Percentiles rank a stretch among this genome's conserved stretches.
Evolutionary conservation across 2,888 invertebrate species (phyloP).

Genomic region (Phortica magna): DNA sequence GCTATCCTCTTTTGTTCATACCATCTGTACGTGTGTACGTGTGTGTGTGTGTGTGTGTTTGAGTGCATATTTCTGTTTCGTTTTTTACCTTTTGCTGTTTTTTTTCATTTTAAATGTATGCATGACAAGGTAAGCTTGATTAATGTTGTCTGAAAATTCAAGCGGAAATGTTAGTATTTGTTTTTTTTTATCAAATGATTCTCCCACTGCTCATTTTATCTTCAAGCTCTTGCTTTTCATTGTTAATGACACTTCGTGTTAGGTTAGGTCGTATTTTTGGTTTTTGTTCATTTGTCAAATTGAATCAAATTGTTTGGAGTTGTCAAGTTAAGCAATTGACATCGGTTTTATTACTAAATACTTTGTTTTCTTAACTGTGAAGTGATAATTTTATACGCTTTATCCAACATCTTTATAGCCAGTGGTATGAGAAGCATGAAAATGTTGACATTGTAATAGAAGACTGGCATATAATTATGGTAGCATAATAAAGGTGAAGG

Average conservation of each 20-base stretch:
- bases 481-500: too few species aligned
- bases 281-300: not conserved
- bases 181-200: not conserved
- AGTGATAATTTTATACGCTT: too few species aligned
- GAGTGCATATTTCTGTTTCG: not conserved
- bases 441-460: too few species aligned
- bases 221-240: conserved; percentile 32
- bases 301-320: not conserved
- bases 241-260: not conserved
- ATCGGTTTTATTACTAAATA: too few species aligned
- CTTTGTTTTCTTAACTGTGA: too few species aligned
- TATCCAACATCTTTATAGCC: too few species aligned
- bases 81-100: not conserved
- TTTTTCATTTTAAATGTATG: conserved; percentile 29
- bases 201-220: too few species aligned
- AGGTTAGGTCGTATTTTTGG: not conserved
- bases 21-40: conserved; percentile 9
- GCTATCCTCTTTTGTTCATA: conserved; percentile 13
- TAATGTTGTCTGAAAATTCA: conserved; percentile 41
- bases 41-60: conserved; percentile 32
- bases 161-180: conserved; percentile 10
- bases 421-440: too few species aligned
- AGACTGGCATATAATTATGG: too few species aligned
- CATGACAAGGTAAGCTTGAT: conserved; percentile 49
- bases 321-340: not conserved